Base-by-base conservation (phyloP, 2,888 invertebrate genomes). In the Tridacna gigas region DNA sequence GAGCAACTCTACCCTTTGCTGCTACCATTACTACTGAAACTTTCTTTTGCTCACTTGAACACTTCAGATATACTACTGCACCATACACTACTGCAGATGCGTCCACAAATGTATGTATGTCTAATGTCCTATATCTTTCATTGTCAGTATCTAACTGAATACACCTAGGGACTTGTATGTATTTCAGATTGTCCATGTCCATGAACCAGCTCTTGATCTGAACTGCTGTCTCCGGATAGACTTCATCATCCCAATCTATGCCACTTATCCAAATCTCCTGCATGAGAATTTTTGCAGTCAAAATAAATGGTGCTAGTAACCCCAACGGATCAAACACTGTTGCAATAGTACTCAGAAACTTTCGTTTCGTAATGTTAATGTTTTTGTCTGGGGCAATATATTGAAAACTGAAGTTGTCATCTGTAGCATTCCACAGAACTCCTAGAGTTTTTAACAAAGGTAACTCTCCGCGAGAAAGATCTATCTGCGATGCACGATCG, bases 371-470 rank as follows among this genome's bases (percentile, higher is more conserved):
- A 20, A 37, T 18, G 13, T 67, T 28, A 67, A 9, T 25, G n/a
- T n/a, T n/a, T n/a, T n/a, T n/a, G n/a, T n/a, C n/a, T n/a, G n/a
- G n/a, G n/a, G n/a, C n/a, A n/a, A n/a, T n/a, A n/a, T n/a, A n/a
- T n/a, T n/a, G n/a, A n/a, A n/a, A n/a, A n/a, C n/a, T 71, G 61
- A 87, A 88, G 15, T 37, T 22, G 61, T 88, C 87, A 25, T 71
- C 63, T 12, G 80, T 65, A 9, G 89, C 80, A 45, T 60, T 18
- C 86, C 86, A 86, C 47, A 75, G 18, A n/a, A 89, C 75, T 20
- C 86, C 86, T n/a, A 87, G 51, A 9, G 84, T 87, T 77, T 89
- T 86, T 2, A 74, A 66, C 18, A 77, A n/a, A 51, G 86, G 82
- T 51, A 71, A 79, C 15, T 77, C n/a, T 83, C 73, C n/a, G n/a